Evolutionary conservation across 2,888 invertebrate genomes (phyloP), one percentile per base, ranked within the genome.

Genomic region (Melinaea menophilus): DNA sequence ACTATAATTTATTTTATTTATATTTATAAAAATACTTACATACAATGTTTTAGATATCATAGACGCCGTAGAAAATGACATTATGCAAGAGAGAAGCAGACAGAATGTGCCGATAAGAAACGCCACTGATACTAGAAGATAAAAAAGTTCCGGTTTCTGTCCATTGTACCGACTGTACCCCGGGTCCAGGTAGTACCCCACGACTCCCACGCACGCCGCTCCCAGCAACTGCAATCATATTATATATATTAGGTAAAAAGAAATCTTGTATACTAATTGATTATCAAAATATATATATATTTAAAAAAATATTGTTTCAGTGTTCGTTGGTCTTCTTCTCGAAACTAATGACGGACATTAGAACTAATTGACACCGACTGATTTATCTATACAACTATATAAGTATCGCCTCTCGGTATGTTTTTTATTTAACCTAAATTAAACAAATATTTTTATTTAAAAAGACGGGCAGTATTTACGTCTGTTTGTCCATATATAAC

Each of bases 51-150:
- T 97, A 1, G 96, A 93, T 74, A 97, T 93, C 72, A 97, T 94
- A 45, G 95, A 94, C n/a, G 96, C 94, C 0, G 96, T 95, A 13
- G 96, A 93, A 58, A 96, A 89, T 2, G 97, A 96, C 41, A 94
- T 88, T n/a, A 97, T 74, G 72, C 95, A 96, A 0, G 97, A 93
- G 4, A 94, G 76, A 51, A 97, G 82, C 54, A 97, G 80, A 69
- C 96, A 93, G 76, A 95, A 95, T 33, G 96, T 96, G 59, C 95
- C 94, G 67, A 97, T 93, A 79, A 97, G 90, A 78, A 95, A 97
- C 13, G 96, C 92, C 0, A 95, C 94, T 0, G 94, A 91, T 79
- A 95, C 94, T 63, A 96, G 82, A 37, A 95, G 86, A 82, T 94
- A 95, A 84, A 96, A 96, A 31, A 95, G 82, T 74, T 94, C 93